Base-by-base conservation (phyloP, 2,113 vertebrate species). In the Sinosuthora webbiana region DNA sequence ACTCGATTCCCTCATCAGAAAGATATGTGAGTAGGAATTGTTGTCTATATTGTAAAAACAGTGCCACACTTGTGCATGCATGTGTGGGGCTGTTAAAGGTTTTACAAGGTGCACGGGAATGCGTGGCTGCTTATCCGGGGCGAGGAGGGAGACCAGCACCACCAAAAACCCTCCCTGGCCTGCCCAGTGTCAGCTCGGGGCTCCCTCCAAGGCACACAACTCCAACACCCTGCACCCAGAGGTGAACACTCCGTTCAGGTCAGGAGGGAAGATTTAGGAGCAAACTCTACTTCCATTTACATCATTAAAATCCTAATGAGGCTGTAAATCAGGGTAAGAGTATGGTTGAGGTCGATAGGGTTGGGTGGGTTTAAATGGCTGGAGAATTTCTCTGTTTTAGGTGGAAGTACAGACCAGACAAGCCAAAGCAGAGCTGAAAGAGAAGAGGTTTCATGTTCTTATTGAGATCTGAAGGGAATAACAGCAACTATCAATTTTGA, bases 11-110 rank as follows among this genome's bases (percentile, higher is more conserved):
- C 94, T 96, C 95, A 97, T 64, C 87, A 78, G 81, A 92, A 97
- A 97, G 95, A 96, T 95, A 97, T 94, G 94, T 10, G 78, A 89
- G 87, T 16, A 92, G 87, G 94, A 96, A 96, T 94, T 96, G 95
- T 77, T 96, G 89, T 93, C 76, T 95, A 24, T 83, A 94, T 95
- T 96, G 95, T 96, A 96, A 95, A 94, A 96, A 83, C 95, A 96
- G 83, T 33, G 47, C 73, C 56, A 53, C 84, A 64, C 96, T 96
- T 97, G 96, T 95, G 92, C 90, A 62, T 96, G 95, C 96, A 94
- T 94, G 93, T 60, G 94, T 89, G 94, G 87, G 82, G 95, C 95
- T 94, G 95, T 53, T 85, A 49, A 37, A 92, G 91, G 82, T 95
- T 97, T 97, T 81, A 95, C 83, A 55, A 89, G 89, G 62, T 83